Conservation (phyloP, 2,113 vertebrate species). For the Brienomyrus longianalis region DNA sequence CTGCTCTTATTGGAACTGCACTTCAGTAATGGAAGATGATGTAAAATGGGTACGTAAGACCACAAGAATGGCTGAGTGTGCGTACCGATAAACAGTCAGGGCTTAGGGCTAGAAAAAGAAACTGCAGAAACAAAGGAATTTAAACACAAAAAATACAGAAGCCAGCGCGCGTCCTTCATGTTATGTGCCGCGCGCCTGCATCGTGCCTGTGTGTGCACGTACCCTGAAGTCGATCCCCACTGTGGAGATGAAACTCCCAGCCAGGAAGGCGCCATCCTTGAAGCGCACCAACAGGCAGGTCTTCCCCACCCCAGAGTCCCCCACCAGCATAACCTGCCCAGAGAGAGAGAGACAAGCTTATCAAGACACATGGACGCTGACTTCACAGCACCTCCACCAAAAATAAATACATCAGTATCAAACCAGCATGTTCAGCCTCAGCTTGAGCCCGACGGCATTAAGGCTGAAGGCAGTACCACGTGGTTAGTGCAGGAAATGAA, state of each 20-base stretch:
- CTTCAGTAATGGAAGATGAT: background rate
- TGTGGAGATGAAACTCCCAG: conserved; percentile 91
- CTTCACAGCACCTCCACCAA: background rate
- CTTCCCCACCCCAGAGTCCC: conserved; percentile 76
- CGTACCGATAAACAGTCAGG: background rate
- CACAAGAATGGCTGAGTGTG: background rate
- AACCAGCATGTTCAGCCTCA: background rate
- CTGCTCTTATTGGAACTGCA: background rate
- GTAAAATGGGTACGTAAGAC: background rate
- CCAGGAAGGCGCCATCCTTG: conserved; percentile 91
- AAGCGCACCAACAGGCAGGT: conserved; percentile 82
- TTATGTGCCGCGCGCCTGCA: background rate
- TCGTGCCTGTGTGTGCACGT: conserved; percentile 32
- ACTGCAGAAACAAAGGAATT: background rate
- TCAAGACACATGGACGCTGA: background rate
- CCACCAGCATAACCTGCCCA: conserved; percentile 88
- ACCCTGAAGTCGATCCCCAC: conserved; percentile 96
- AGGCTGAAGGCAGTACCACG: background rate
- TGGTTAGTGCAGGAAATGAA: background rate
- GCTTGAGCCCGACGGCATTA: background rate
- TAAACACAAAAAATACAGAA: background rate
- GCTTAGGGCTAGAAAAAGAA: background rate
- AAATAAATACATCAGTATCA: background rate
- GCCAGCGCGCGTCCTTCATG: background rate
- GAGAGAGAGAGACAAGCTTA: background rate